A percentile compares a stretch with the other conserved stretches of the same genome.
Conservation (phyloP, 2,888 invertebrate genomes). For the Melipona beecheii region DNA sequence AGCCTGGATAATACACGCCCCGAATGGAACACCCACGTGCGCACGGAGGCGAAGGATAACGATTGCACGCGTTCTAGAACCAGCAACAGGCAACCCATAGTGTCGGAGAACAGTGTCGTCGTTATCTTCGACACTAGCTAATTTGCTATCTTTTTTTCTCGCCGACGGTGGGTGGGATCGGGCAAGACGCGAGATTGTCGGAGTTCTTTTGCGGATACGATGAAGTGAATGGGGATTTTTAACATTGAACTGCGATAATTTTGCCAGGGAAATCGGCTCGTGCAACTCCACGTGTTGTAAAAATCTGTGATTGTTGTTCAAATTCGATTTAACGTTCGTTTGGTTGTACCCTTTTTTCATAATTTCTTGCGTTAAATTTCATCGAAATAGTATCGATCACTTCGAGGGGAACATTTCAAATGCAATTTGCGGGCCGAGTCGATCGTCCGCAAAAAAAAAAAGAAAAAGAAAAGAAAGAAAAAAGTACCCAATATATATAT, state of each 20-base stretch:
- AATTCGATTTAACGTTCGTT: background rate
- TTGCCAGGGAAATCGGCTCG: fast-evolving
- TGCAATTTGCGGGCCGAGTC: too few species aligned
- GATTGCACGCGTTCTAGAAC: conserved; percentile 48
- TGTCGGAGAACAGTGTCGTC: conserved; percentile 23
- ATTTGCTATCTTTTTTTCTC: conserved; percentile 28
- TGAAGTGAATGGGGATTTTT: background rate
- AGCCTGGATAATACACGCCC: conserved; percentile 61
- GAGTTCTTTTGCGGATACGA: too few species aligned
- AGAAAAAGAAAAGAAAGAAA: background rate
- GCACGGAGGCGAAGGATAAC: conserved; percentile 44
- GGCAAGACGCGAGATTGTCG: background rate
- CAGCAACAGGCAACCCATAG: conserved; percentile 14
- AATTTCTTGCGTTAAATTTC: too few species aligned
- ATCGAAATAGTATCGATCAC: too few species aligned
- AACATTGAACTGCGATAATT: background rate
- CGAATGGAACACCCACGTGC: conserved; percentile 58
- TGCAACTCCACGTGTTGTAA: background rate
- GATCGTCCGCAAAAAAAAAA: background rate
- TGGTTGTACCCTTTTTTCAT: too few species aligned
- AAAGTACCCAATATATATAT: too few species aligned
- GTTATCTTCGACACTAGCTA: conserved; percentile 46
- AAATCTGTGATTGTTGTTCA: background rate
- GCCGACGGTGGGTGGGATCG: background rate
- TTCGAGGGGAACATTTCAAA: too few species aligned